Base-by-base conservation (phyloP, 2,888 invertebrate genomes). In the Macrophya annulata region DNA sequence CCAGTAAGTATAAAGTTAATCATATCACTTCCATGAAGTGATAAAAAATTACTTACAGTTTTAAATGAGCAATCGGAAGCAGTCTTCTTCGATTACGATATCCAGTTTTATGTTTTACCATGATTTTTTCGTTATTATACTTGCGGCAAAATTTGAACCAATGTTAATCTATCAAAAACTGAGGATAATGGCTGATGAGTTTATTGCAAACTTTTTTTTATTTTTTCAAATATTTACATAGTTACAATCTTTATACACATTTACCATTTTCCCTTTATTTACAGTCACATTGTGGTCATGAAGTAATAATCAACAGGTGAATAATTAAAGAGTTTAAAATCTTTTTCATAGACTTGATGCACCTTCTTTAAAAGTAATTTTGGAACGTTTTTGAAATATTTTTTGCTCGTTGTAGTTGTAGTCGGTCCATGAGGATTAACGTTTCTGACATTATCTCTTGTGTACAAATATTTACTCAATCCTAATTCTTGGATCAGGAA, bases 301-400 rank as follows among this genome's bases (percentile, higher is more conserved):
- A 85, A 86, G 86, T 89, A 91, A 88, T 90, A 91, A 72, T 89
- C 87, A 9, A 87, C 86, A 55, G 91, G 91, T 68, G 87, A 87
- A 86, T 94, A 94, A n/a, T 92, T 92, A 89, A 94, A 94, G 85
- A 94, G 86, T 84, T 90, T 88, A 87, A 93, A 94, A 89, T 94
- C 94, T 17, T 91, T 89, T 85, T 92, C 88, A 87, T 94, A 94
- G 31, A 93, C 87, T 72, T 92, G 88, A 62, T 93, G 91, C 51
- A 94, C 88, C 68, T 91, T 85, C 51, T 90, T 59, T 4, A 94
- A 86, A 43, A 93, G 87, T n/a, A 84, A 76, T 74, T 62, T 87
- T 51, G 92, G 88, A 85, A 94, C 88, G 15, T 89, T 81, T 43
- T 89, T 87, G 85, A 92, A 93, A 86, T 93, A 94, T 12, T 89